Evolutionary conservation across 2,888 invertebrate genomes (phyloP), one percentile per base, ranked within the genome.

Genomic region (Idaea dimidiata): DNA sequence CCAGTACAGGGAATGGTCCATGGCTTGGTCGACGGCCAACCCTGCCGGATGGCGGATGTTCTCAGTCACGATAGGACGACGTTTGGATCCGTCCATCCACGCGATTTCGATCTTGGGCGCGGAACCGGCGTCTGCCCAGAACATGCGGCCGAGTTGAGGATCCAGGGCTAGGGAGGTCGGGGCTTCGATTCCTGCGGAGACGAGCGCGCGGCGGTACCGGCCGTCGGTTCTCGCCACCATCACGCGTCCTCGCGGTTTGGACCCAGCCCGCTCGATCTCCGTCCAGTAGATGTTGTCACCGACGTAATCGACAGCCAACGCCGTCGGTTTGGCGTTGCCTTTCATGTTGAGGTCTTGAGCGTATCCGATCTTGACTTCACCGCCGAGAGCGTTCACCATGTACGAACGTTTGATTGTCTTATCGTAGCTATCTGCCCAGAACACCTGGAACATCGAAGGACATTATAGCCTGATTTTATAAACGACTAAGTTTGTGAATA

Each of bases 81-180:
- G 94, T 81, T 97, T 96, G 0, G 96, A 96, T 0, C 99, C 99
- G 80, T 99, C 99, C 98, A 99, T 97, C 98, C 99, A 99, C 1
- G 98, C 95, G 4, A 96, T 95, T 84, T 99, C 99, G 67, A 99
- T 98, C 87, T 98, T 99, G 0, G 98, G 97, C 3, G 95, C 95
- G 0, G 96, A 95, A 6, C 99, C 98, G 0, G 97, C 96, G 84
- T 99, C 99, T 0, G 98, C 95, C 98, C 99, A 99, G 88, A 97
- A 97, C 94, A 99, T 95, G 70, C 95, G 93, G 0, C 99, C 98
- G 66, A 95, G 84, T 72, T 96, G 95, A 0, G 97, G 97, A 90
- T 99, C 98, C 0, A 99, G 94, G 0, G 95, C 98, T 17, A 99
- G 91, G 0, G 98, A 96, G 0, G 97, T 96, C 0, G 99, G 99